Percentiles rank a stretch among this genome's conserved stretches.
Conservation (phyloP, 64 coral and sea anemone species). For the Porites australiensis region DNA sequence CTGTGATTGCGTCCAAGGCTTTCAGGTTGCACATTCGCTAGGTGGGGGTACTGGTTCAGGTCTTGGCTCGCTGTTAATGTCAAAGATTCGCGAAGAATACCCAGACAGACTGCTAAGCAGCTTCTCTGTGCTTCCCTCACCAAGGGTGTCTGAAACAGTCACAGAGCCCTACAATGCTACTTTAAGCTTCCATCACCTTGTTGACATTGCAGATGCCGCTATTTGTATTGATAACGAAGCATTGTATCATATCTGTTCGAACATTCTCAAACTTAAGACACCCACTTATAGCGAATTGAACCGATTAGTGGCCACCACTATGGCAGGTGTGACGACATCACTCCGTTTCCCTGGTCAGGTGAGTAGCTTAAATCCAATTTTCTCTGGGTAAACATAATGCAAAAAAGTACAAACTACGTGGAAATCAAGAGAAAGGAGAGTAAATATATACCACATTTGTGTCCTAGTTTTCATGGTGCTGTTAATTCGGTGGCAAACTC, state of each 20-base stretch:
- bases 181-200: slow-evolving; percentile 89
- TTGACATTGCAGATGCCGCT: slow-evolving; percentile 90
- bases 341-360: slow-evolving; percentile 94
- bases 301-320: slow-evolving; percentile 81
- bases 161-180: slow-evolving; percentile 96
- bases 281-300: slow-evolving; percentile 91
- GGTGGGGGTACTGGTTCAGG: slow-evolving; percentile 94
- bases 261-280: slow-evolving; percentile 80
- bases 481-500: no score
- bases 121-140: slow-evolving; percentile 84
- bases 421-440: no score
- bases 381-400: no score
- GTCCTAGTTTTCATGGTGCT: no score
- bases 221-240: slow-evolving; percentile 97
- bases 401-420: no score
- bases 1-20: slow-evolving; percentile 92
- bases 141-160: slow-evolving; percentile 87
- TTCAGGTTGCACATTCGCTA: slow-evolving; percentile 88
- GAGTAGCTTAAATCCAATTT: neutral
- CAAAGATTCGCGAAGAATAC: slow-evolving; percentile 93
- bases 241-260: slow-evolving; percentile 91
- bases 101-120: slow-evolving; percentile 90
- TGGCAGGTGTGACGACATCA: slow-evolving; percentile 89
- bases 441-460: no score
- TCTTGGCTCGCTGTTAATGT: slow-evolving; percentile 83